Base-by-base conservation (phyloP, 2,797 vertebrate species). In the Danio kyathit region DNA sequence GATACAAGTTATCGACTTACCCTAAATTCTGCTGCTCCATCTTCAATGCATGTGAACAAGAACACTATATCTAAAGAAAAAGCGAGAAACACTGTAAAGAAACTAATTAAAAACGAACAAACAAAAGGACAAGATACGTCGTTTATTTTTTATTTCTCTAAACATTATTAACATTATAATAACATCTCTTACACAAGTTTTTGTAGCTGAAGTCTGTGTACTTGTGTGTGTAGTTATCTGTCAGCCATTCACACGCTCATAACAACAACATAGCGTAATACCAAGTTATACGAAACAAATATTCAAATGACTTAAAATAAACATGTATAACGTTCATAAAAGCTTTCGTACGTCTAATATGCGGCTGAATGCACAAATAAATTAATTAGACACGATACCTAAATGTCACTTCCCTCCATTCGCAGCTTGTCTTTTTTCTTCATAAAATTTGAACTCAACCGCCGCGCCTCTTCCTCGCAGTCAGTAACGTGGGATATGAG, bases 391-490 rank as follows among this genome's bases (percentile, higher is more conserved):
- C n/a, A 1, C 56, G 41, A 54, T 73, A 80, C 78, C 78, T 65
- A 17, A 40, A 54, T 6, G 5, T 12, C 14, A 54, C 17, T 73
- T 74, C 70, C 69, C 69, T 80, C 78, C 70, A 52, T 19, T n/a
- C 38, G 14, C 1, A 2, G 46, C 21, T 43, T 29, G 16, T 13
- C 19, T 57, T 72, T 61, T 16, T 63, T 8, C 14, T 12, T 9
- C 17, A 1, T 13, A 17, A 66, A 74, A 54, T 80, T 80, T 74
- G 60, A 80, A 74, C 12, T 57, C 60, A 80, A 80, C 70, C 78
- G 78, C 78, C 70, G 16, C 70, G 14, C 13, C 21, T 74, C 60
- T 73, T 80, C 49, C 5, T 73, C 46, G 0, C 56, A n/a, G 2
- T 54, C 13, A 17, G 11, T 17, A 6, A 63, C 0, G 5, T 44